Conservation (phyloP, 2,797 vertebrate species). For the Ciconia nigra region DNA sequence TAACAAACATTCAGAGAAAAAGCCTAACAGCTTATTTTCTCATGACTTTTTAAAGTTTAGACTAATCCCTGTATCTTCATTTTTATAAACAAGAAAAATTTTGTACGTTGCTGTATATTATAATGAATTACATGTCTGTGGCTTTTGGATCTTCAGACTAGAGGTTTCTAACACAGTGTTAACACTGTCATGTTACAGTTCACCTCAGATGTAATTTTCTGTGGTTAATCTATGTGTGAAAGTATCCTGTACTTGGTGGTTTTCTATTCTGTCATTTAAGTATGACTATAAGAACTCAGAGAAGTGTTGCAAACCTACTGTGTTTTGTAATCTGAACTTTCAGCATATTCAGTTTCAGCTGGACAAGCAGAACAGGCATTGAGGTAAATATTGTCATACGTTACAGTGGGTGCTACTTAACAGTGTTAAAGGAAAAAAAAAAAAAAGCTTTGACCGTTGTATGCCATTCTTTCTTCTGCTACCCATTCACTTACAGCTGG, state of each 20-base stretch:
- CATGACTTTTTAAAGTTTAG: not conserved
- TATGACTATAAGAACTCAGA: not conserved
- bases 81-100: not conserved
- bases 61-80: not conserved
- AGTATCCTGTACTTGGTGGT: not conserved
- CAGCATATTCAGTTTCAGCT: not conserved
- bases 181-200: not conserved
- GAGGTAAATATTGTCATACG: not conserved
- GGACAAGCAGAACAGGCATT: not conserved
- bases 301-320: not conserved
- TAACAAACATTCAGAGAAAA: not conserved
- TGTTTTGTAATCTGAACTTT: not conserved
- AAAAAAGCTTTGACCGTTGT: not conserved
- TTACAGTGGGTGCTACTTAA: not conserved
- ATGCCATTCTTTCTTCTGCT: not conserved
- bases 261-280: not conserved
- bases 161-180: not conserved
- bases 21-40: not conserved
- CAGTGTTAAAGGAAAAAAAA: not conserved
- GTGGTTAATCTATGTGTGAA: not conserved
- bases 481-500: not conserved
- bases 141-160: not conserved
- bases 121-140: not conserved
- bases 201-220: not conserved
- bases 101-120: not conserved